Conservation (phyloP, 2,797 vertebrate species). For the Balearica regulorum region DNA sequence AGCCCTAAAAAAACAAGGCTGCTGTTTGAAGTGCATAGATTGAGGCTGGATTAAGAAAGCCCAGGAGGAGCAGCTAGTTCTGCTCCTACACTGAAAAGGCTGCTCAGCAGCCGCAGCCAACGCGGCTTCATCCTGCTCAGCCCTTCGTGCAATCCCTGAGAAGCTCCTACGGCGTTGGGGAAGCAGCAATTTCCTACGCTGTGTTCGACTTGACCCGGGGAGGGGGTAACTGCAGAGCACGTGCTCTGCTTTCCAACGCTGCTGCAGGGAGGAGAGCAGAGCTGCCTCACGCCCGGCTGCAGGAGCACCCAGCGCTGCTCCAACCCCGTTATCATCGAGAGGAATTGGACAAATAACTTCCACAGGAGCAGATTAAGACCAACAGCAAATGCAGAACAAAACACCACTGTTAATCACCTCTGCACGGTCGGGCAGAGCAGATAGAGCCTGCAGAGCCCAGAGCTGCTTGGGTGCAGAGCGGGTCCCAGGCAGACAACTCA, state of each 20-base stretch:
- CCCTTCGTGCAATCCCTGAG: neutral
- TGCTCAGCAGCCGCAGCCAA: neutral
- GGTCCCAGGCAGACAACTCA: neutral
- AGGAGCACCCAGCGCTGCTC: fast-evolving
- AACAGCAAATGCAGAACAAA: neutral
- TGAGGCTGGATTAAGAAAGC: constrained; percentile 29
- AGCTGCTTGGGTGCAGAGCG: neutral
- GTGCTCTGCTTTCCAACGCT: neutral
- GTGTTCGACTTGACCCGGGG: fast-evolving
- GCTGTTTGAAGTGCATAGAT: neutral
- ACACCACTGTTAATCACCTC: fast-evolving
- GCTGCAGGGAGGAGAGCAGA: neutral
- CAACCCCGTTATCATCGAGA: fast-evolving
- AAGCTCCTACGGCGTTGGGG: fast-evolving
- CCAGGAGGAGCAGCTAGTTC: neutral
- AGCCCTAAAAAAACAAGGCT: constrained; percentile 6
- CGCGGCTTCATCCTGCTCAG: neutral
- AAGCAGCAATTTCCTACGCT: fast-evolving
- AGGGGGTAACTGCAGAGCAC: neutral
- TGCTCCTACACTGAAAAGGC: neutral
- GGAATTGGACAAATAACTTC: neutral
- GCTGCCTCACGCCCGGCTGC: neutral
- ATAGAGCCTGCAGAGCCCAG: neutral
- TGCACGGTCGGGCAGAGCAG: neutral
- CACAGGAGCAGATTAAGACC: neutral